Evolutionary conservation across 1,140 invertebrate species (phyloP).

Genomic region (Druon quercuslanigerum): DNA sequence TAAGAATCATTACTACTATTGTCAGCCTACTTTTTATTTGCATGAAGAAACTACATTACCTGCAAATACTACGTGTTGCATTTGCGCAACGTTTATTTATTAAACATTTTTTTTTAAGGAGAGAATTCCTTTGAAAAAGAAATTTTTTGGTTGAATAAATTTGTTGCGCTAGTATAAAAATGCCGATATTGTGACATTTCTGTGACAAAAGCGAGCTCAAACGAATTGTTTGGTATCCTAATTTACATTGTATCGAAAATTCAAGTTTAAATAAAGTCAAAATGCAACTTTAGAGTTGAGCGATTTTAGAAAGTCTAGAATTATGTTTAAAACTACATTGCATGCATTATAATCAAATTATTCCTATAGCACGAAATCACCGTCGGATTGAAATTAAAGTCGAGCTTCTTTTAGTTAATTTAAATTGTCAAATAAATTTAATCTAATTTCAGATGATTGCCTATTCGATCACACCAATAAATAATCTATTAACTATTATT

Average conservation of each 20-base stretch:
- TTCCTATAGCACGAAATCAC: too few species aligned
- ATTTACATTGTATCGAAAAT: conserved; percentile 7
- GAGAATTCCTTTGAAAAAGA: not conserved
- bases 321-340: not conserved
- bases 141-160: not conserved
- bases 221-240: not conserved
- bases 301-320: not conserved
- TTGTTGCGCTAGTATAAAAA: conserved; percentile 8
- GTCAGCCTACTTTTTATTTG: not conserved
- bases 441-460: too few species aligned
- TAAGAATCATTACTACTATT: too few species aligned
- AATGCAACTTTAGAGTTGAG: not conserved
- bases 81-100: not conserved
- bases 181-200: conserved; percentile 17
- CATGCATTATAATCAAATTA: too few species aligned
- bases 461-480: too few species aligned
- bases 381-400: too few species aligned
- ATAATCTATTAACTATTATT: too few species aligned
- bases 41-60: not conserved
- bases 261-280: conserved; percentile 22
- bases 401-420: too few species aligned
- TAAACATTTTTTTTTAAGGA: not conserved
- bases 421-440: too few species aligned
- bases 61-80: not conserved
- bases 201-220: conserved; percentile 3